These are phyloP conservation scores for Melanotaenia trifasciata DNA, from an alignment of 2,797 vertebrate species.

Conservation along the genomic window DNA sequence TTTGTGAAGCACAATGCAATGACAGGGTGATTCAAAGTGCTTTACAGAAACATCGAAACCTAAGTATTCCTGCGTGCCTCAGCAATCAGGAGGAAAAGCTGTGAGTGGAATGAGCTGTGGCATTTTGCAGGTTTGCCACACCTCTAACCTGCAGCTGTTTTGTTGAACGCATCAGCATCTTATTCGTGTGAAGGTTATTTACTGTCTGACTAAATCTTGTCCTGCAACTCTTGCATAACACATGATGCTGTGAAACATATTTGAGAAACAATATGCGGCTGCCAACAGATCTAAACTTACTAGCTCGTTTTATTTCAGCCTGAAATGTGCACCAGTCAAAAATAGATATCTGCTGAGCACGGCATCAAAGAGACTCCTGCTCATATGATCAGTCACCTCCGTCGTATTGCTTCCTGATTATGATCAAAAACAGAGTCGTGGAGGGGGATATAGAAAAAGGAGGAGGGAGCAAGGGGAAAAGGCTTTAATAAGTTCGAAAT, in stretches of 20 bases:
- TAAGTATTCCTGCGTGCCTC: background rate
- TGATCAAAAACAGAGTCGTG: background rate
- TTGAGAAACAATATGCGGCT: background rate
- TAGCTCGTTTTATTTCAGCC: background rate
- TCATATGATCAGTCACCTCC: background rate
- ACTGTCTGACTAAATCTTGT: background rate
- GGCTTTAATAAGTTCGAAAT: background rate
- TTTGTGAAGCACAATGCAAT: too few relatives aligned
- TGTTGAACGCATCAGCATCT: background rate
- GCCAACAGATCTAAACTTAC: background rate
- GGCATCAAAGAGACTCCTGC: background rate
- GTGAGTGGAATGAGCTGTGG: slow-evolving; percentile 1
- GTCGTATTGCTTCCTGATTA: background rate
- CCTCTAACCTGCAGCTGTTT: slow-evolving; percentile 11
- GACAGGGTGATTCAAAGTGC: too few relatives aligned
- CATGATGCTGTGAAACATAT: background rate
- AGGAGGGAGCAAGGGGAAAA: background rate
- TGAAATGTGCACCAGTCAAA: background rate
- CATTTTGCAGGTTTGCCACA: slow-evolving; percentile 21
- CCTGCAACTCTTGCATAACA: background rate
- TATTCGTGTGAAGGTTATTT: slow-evolving; percentile 5
- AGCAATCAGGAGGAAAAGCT: background rate
- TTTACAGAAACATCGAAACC: background rate
- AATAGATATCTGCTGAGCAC: background rate
- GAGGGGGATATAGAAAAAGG: background rate